Evolutionary conservation across 1,140 invertebrate genomes (phyloP).

Genomic region (Andricus grossulariae): DNA sequence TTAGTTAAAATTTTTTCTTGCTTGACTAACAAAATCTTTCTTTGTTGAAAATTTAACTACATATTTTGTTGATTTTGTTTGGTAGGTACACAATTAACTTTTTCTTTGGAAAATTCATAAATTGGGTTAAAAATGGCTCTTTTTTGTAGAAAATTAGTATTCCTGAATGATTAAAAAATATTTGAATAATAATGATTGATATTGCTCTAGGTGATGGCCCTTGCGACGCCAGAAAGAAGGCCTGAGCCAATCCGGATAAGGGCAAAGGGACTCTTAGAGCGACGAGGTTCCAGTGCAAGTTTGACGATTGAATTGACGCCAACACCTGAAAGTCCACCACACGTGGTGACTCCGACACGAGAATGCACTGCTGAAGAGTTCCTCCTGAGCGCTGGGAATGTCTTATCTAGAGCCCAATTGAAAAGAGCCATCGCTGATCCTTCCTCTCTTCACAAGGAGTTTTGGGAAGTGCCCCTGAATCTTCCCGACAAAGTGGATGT

Average conservation of each 20-base stretch:
- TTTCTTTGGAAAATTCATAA: too few relatives aligned
- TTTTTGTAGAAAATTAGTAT: too few relatives aligned
- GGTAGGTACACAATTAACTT: too few relatives aligned
- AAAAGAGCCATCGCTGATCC: constrained; percentile 79
- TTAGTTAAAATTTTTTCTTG: too few relatives aligned
- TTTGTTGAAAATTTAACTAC: too few relatives aligned
- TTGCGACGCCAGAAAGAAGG: constrained; percentile 60
- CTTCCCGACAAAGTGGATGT: constrained; percentile 91
- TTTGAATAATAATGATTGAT: too few relatives aligned
- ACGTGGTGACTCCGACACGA: constrained; percentile 73
- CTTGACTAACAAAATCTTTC: too few relatives aligned
- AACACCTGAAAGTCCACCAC: constrained; percentile 73
- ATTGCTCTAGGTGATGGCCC: constrained; percentile 57
- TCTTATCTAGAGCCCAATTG: constrained; percentile 83
- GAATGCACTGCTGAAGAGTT: constrained; percentile 80
- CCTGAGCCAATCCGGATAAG: constrained; percentile 76
- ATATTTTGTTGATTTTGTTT: too few relatives aligned
- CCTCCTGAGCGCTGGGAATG: constrained; percentile 80
- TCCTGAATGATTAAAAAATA: too few relatives aligned
- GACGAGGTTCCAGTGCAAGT: constrained; percentile 90
- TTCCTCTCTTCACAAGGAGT: constrained; percentile 86
- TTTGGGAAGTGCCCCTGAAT: constrained; percentile 95
- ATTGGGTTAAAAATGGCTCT: too few relatives aligned
- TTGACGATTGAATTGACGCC: constrained; percentile 82
- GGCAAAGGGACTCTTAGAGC: constrained; percentile 83